These are phyloP conservation scores for Haplochromis vanheusdeni DNA, from an alignment of 2,113 vertebrate species.

Conservation along the genomic window DNA sequence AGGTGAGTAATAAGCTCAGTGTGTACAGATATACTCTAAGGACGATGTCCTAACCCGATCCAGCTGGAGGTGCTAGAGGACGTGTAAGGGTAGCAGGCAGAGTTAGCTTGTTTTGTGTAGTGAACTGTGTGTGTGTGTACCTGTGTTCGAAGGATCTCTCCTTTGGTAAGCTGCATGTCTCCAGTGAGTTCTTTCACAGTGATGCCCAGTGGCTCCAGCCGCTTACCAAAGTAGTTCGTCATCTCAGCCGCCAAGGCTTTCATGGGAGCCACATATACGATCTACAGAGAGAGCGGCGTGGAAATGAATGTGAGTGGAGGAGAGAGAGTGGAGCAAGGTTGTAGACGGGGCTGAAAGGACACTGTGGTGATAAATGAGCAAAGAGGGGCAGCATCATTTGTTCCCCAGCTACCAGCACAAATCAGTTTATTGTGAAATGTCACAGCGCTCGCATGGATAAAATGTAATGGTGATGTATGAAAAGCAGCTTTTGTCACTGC, in stretches of 20 bases:
- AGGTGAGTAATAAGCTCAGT: background rate
- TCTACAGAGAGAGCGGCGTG: slow-evolving; percentile 70
- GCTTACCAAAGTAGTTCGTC: slow-evolving; percentile 98
- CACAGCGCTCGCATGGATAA: slow-evolving; percentile 69
- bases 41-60: background rate
- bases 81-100: background rate
- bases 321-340: background rate
- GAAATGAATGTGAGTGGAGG: background rate
- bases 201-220: slow-evolving; percentile 88
- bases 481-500: slow-evolving; percentile 70
- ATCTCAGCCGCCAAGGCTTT: slow-evolving; percentile 99
- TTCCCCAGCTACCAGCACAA: slow-evolving; percentile 79
- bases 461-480: slow-evolving; percentile 82
- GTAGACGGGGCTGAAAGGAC: slow-evolving; percentile 58
- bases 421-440: slow-evolving; percentile 84
- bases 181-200: slow-evolving; percentile 91
- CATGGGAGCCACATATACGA: slow-evolving; percentile 97
- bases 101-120: background rate
- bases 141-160: slow-evolving; percentile 95
- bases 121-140: slow-evolving; percentile 50
- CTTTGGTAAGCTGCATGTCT: slow-evolving; percentile 98
- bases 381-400: slow-evolving; percentile 71
- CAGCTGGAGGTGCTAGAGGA: slow-evolving; percentile 40
- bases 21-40: background rate
- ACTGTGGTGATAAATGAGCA: slow-evolving; percentile 80